A percentile compares a stretch with the other conserved stretches of the same genome.
phyloP scores from a whole-genome alignment of 53 echinoderm and acorn worm genomes.

The Actinopyga echinites region DNA sequence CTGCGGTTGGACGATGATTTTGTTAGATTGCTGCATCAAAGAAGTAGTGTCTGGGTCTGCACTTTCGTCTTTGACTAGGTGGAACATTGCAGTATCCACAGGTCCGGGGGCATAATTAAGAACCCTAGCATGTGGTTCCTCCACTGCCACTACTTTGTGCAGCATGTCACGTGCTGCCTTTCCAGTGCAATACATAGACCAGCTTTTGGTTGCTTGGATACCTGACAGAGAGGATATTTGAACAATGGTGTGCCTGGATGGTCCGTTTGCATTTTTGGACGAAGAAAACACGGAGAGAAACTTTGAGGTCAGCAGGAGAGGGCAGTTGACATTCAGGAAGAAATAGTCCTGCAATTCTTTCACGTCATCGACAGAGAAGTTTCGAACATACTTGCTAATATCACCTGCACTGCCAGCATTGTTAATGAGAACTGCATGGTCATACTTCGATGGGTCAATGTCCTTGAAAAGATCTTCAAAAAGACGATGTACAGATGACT shows the following conservation, averaged over 20 bases:
- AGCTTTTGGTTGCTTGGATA: conserved; percentile 53
- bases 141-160: conserved; percentile 57
- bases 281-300: conserved; percentile 61
- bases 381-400: conserved; percentile 42
- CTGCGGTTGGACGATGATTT: conserved; percentile 22
- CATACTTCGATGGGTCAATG: conserved; percentile 51
- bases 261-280: background rate
- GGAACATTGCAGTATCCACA: conserved; percentile 73
- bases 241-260: conserved; percentile 54
- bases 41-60: conserved; percentile 49
- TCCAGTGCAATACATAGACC: conserved; percentile 62
- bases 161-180: conserved; percentile 88
- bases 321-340: conserved; percentile 66
- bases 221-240: conserved; percentile 61
- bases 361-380: conserved; percentile 23
- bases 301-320: conserved; percentile 54
- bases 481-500: background rate
- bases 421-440: conserved; percentile 72
- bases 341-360: conserved; percentile 50
- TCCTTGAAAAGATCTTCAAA: conserved; percentile 36
- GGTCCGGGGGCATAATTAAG: conserved; percentile 76
- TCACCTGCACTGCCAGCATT: conserved; percentile 80
- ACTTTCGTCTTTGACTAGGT: conserved; percentile 21
- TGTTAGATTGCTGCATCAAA: conserved; percentile 6
- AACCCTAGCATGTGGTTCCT: conserved; percentile 78